Percentiles rank a stretch among this genome's conserved stretches.
phyloP scores from a whole-genome alignment of 2,113 vertebrate genomes.

The Eulemur rufifrons region DNA sequence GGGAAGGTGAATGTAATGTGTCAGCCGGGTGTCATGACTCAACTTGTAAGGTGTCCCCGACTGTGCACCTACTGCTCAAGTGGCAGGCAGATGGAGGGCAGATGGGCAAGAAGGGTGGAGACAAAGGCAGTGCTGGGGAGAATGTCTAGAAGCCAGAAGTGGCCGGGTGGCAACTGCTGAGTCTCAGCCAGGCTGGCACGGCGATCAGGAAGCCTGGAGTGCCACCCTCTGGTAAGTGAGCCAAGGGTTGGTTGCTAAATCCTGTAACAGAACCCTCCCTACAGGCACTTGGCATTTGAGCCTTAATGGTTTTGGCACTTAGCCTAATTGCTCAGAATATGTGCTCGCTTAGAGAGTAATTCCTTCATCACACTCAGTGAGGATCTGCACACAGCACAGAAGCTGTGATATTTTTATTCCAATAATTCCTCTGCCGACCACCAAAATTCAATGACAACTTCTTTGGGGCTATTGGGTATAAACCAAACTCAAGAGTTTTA shows the following conservation, averaged over 20 bases:
- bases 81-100: constrained; percentile 51
- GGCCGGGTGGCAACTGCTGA: neutral
- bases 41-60: neutral
- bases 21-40: neutral
- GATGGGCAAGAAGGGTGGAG: neutral
- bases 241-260: constrained; percentile 47
- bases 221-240: constrained; percentile 64
- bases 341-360: constrained; percentile 48
- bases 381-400: constrained; percentile 17
- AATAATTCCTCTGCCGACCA: constrained; percentile 25
- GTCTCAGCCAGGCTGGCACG: constrained; percentile 24
- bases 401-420: constrained; percentile 41
- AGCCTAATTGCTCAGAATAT: constrained; percentile 58
- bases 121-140: neutral
- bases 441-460: constrained; percentile 8
- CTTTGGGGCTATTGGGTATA: neutral
- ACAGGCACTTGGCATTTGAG: constrained; percentile 50
- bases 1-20: neutral
- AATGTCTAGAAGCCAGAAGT: neutral
- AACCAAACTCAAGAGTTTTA: constrained; percentile 25
- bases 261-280: constrained; percentile 48
- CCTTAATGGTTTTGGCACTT: neutral
- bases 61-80: neutral
- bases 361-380: neutral
- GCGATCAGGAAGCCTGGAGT: constrained; percentile 58